Base-by-base conservation (phyloP, 2,113 vertebrate species). In the Empidonax alnorum region DNA sequence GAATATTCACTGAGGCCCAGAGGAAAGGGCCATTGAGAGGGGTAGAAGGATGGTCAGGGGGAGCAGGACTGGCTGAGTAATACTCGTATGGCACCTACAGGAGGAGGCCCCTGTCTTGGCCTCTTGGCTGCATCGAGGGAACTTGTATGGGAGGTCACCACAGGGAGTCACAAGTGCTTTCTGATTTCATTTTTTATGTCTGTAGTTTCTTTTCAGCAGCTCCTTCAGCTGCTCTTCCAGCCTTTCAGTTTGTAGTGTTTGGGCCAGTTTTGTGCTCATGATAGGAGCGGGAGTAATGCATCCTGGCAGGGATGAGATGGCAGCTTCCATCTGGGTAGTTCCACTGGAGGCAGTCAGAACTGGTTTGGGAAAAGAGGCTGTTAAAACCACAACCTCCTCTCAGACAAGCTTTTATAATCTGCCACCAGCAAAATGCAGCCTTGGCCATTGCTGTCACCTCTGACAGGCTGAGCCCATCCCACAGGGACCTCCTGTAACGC, bases 311-410 rank as follows among this genome's bases (percentile, higher is more conserved):
- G 20, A 42, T 68, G 84, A 65, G 58, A 72, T 61, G 41, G 71
- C 59, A 88, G 58, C 30, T 93, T 91, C 84, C 62, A 75, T 82
- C 62, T 72, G 39, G 2, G 11, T 3, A 3, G 42, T 52, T 85
- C 71, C 1, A 0, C 24, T 19, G 30, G 44, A 80, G 44, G 30
- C 79, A 90, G 75, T 41, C 1, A 2, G 56, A 66, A 71, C 50
- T 67, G 56, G 41, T 92, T 84, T 94, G 84, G 65, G 78, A 92
- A 81, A 79, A 89, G 52, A 90, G 49, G 62, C 56, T 90, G 65
- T 50, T 71, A 88, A 92, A 92, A 83, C 39, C 68, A 79, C 58
- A 86, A 72, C 53, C 44, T 90, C 18, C 66, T 80, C 67, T 76
- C 77, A 77, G 53, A 52, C 50, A 59, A 73, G 14, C 28, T 84